A percentile compares a stretch with the other conserved stretches of the same genome.
Conservation (phyloP, 2,113 vertebrate genomes). For the Labrus mixtus region DNA sequence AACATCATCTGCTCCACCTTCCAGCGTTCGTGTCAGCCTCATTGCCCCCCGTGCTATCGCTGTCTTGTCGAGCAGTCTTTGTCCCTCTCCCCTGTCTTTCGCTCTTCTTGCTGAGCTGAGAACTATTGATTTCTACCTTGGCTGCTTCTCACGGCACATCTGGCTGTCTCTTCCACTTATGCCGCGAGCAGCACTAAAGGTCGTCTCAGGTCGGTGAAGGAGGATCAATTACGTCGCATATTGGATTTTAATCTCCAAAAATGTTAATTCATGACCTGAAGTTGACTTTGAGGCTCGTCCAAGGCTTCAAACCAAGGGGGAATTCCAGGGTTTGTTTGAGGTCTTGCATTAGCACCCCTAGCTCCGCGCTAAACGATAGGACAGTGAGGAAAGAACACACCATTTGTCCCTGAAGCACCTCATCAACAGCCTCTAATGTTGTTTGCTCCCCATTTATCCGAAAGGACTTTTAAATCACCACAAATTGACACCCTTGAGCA, state of each 20-base stretch:
- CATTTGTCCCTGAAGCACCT: conserved; percentile 65
- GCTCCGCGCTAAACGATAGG: conserved; percentile 48
- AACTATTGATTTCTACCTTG: conserved; percentile 73
- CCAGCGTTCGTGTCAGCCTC: conserved; percentile 12
- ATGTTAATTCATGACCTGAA: conserved; percentile 27
- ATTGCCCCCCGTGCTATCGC: not conserved
- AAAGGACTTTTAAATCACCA: conserved; percentile 71
- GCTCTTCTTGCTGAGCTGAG: conserved; percentile 43
- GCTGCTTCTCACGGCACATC: conserved; percentile 44
- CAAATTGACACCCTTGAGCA: conserved; percentile 66
- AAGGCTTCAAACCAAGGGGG: not conserved
- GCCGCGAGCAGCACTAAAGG: conserved; percentile 5
- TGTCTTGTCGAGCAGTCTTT: conserved; percentile 49
- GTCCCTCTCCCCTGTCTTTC: conserved; percentile 30
- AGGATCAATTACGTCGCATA: conserved; percentile 48
- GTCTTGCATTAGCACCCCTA: conserved; percentile 29
- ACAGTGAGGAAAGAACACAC: conserved; percentile 57
- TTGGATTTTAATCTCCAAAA: conserved; percentile 43
- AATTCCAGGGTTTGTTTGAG: conserved; percentile 27
- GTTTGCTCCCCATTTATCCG: conserved; percentile 72
- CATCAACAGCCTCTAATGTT: conserved; percentile 64
- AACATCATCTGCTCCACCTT: conserved; percentile 25
- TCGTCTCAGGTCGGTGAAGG: conserved; percentile 36
- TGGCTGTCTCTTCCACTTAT: conserved; percentile 57
- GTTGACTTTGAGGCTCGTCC: conserved; percentile 33